These are phyloP conservation scores for Cosmia pyralina DNA, from an alignment of 2,888 invertebrate species.

Conservation along the genomic window DNA sequence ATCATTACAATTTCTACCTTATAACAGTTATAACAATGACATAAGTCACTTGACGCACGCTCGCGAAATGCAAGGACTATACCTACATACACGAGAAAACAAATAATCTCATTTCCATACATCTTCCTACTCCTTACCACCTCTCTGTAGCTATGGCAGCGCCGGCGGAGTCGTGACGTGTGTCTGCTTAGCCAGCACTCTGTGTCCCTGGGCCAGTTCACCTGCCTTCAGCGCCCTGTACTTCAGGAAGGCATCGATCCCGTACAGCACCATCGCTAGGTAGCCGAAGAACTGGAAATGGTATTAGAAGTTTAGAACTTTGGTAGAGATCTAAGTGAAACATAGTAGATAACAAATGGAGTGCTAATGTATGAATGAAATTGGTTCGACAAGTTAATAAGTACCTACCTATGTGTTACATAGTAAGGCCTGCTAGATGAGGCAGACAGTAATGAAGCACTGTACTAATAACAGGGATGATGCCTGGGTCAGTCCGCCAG, in stretches of 20 bases:
- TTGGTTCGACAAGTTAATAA: neutral
- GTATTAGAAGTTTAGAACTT: constrained; percentile 3
- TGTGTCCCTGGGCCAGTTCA: constrained; percentile 93
- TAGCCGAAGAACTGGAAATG: constrained; percentile 96
- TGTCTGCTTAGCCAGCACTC: constrained; percentile 90
- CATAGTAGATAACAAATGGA: neutral
- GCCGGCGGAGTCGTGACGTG: constrained; percentile 78
- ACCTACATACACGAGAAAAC: neutral
- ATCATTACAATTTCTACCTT: neutral
- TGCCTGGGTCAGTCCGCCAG: too few relatives aligned
- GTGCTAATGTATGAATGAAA: neutral
- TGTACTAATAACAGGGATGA: too few relatives aligned
- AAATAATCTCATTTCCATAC: constrained; percentile 1
- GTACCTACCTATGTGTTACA: too few relatives aligned
- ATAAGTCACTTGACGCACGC: neutral
- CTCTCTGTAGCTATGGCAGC: constrained; percentile 67
- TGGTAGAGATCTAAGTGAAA: neutral
- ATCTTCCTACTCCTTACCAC: constrained; percentile 8
- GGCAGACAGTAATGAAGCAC: too few relatives aligned
- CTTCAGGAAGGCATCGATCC: constrained; percentile 94
- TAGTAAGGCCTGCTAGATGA: neutral
- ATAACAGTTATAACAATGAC: neutral
- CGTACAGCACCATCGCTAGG: constrained; percentile 95
- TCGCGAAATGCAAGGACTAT: neutral
- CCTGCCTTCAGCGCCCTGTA: constrained; percentile 92